Conservation (phyloP, 1,140 invertebrate species). For the Chrysomallon squamiferum region DNA sequence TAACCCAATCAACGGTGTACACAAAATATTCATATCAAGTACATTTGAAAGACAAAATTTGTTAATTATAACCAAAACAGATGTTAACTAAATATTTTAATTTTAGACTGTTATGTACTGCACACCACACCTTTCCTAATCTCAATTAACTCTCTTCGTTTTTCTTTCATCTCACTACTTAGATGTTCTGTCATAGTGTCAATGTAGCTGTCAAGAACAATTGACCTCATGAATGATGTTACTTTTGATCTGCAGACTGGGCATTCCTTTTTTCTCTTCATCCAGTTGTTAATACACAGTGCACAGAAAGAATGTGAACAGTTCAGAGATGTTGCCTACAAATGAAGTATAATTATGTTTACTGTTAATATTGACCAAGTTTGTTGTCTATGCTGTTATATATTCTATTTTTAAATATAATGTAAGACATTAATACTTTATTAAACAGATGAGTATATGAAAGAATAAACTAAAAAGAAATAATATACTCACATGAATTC, state of each 20-base stretch:
- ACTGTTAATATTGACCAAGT: background rate
- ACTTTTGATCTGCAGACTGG: constrained; percentile 72
- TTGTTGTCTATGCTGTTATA: background rate
- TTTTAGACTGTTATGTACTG: no score
- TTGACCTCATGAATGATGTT: constrained; percentile 52
- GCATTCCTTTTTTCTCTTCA: constrained; percentile 75
- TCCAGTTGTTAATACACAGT: constrained; percentile 77
- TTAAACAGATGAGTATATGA: no score
- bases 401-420: no score
- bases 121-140: constrained; percentile 45
- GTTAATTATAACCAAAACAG: no score
- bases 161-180: constrained; percentile 51
- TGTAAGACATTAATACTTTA: no score
- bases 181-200: constrained; percentile 70
- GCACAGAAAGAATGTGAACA: constrained; percentile 83
- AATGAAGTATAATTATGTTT: constrained; percentile 11
- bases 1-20: no score
- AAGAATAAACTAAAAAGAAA: no score
- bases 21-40: no score
- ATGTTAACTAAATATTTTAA: no score
- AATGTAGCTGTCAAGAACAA: constrained; percentile 66
- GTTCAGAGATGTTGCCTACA: constrained; percentile 72
- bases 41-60: no score
- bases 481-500: no score
- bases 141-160: constrained; percentile 38